Evolutionary conservation across 2,797 vertebrate genomes (phyloP), one percentile per base, ranked within the genome.

Genomic region (Hippoglossus hippoglossus): DNA sequence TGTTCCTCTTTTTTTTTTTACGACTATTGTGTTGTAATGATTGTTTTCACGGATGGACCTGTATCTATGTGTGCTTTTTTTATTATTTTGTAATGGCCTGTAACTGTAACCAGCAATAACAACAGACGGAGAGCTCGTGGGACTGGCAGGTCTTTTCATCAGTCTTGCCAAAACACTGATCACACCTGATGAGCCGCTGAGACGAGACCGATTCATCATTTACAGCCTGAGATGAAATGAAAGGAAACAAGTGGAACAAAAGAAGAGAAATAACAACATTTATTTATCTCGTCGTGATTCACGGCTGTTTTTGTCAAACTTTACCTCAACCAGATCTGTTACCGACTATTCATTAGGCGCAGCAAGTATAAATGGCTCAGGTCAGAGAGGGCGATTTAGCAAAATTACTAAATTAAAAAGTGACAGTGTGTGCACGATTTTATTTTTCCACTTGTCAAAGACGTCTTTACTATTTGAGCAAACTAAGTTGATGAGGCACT

Each of bases 101-200:
- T 74, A 60, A 69, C 56, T 73, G 63, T 78, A 72, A 80, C 53
- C 66, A 63, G 24, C 54, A 71, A 64, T 25, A 71, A 62, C 67
- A 77, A 65, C 79, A 77, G 67, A 75, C 24, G 39, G 73, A 54
- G 57, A 36, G 70, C 60, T 72, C 70, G 63, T 75, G 67, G 71
- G 64, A 67, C 41, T 86, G 83, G 81, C 83, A 80, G 72, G 67
- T 77, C 68, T 81, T 74, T 73, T 76, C 28, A 80, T 77, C 67
- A 56, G 21, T 67, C 71, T 65, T 73, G 70, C 79, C 86, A 90
- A 76, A 86, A 78, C 69, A 77, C 51, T 73, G 76, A 68, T 84
- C 71, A 56, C 72, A 84, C 80, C 80, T 89, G 44, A 87, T 63
- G 71, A 73, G 54, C 13, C 28, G 46, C 49, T 64, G 62, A 79